Evolutionary conservation across 2,797 vertebrate species (phyloP).

Genomic region (Thaleichthys pacificus): DNA sequence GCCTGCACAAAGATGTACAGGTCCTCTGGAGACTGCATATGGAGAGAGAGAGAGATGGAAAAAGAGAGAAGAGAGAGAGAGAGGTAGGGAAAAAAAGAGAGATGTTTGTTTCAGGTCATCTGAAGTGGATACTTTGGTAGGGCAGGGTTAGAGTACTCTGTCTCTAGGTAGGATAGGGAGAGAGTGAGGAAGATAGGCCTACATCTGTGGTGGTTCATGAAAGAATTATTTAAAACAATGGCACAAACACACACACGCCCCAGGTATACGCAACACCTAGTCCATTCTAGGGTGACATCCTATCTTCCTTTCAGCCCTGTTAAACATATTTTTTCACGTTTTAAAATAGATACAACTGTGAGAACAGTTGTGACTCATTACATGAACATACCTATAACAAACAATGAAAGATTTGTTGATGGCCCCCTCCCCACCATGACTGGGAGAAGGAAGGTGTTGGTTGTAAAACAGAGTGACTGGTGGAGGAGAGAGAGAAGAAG

Average conservation of each 20-base stretch:
- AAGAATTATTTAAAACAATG: no score
- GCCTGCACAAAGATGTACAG: slow-evolving; percentile 45
- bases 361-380: background rate
- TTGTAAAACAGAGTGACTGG: slow-evolving; percentile 49
- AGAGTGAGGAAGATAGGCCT: no score
- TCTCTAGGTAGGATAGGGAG: no score
- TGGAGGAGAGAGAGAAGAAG: slow-evolving; percentile 12
- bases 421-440: background rate
- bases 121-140: background rate
- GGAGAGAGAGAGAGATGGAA: background rate
- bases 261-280: no score
- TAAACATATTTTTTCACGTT: background rate
- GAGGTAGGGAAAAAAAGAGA: background rate
- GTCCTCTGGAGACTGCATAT: slow-evolving; percentile 37
- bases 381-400: no score
- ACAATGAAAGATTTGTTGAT: background rate
- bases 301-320: background rate
- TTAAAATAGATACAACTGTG: background rate
- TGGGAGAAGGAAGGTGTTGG: slow-evolving; percentile 28
- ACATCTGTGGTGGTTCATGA: no score
- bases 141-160: no score
- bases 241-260: no score
- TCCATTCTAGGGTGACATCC: background rate
- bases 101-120: no score
- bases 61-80: background rate